Evolutionary conservation across 2,113 vertebrate genomes (phyloP).

Genomic region (Oreocharis arfaki): DNA sequence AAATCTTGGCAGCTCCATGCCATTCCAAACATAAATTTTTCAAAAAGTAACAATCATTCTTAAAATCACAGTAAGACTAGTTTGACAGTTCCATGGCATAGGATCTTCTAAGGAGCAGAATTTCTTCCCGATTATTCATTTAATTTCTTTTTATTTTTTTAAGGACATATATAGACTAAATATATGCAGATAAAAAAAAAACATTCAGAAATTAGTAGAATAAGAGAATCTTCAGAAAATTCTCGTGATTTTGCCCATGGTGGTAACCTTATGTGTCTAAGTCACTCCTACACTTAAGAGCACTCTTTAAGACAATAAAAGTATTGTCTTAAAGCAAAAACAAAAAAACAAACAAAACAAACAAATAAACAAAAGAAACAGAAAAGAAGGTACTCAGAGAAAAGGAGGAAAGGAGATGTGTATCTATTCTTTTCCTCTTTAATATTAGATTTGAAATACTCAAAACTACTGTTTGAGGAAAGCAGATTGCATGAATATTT

Average conservation of each 20-base stretch:
- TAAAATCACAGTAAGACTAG: neutral
- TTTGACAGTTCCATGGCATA: too few species aligned
- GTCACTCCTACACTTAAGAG: neutral
- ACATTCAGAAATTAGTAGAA: neutral
- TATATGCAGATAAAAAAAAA: neutral
- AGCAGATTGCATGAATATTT: neutral
- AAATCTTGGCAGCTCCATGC: neutral
- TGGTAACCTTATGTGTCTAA: neutral
- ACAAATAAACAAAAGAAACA: neutral
- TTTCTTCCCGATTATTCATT: neutral
- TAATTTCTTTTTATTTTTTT: neutral
- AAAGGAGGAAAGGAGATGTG: neutral
- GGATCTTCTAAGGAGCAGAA: neutral
- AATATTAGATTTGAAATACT: neutral
- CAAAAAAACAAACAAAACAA: neutral
- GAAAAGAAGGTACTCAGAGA: neutral
- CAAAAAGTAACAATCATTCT: neutral
- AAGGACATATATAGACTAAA: neutral
- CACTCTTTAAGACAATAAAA: neutral
- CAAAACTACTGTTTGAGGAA: neutral
- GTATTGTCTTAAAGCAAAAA: neutral
- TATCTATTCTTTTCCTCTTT: neutral
- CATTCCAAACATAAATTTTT: neutral
- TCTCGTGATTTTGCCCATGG: neutral
- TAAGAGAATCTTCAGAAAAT: neutral